Evolutionary conservation across 2,888 invertebrate species (phyloP), one percentile per base, ranked within the genome.

Genomic region (Apamea epomidion): DNA sequence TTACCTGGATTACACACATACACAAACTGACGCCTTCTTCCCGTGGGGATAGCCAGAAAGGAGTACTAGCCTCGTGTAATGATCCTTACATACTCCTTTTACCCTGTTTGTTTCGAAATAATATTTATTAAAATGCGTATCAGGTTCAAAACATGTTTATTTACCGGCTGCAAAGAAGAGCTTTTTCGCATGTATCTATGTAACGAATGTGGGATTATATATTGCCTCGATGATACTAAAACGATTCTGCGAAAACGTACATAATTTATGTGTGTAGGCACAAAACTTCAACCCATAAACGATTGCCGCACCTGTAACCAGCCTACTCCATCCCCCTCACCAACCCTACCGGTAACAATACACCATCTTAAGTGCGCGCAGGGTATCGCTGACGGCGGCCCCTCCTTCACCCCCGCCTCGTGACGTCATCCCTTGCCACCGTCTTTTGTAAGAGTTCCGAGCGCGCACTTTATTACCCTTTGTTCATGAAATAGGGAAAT

Each of bases 301-400:
- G 45, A 48, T 29, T 82, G 86, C 42, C 87, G 48, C 76, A 29
- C 89, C 91, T 92, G 67, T 29, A 6, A 58, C 1, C 8, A 7
- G 10, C 64, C 18, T 78, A 75, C 7, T 85, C 88, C 78, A 73
- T 86, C 87, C 78, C 89, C 86, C 82, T 73, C 73, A 65, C 76
- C 87, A 78, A 14, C 69, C 78, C 78, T 73, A 75, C 78, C 70
- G 87, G 90, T 91, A 93, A 93, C 91, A 88, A 89, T 87, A 93
- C 89, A 88, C 90, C 88, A 88, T 85, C 86, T 88, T 92, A 91
- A 93, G 93, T 93, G 93, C 92, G 90, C 88, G 90, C 37, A 4
- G 72, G 89, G 91, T 92, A 91, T 93, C 90, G 87, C 84, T 90
- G 79, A 74, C 84, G 64, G 12, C 37, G 51, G 48, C 72, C 65